A percentile compares a stretch with the other conserved stretches of the same genome.
These are phyloP conservation scores for Scleropages formosus DNA, from an alignment of 2,797 vertebrate genomes.

Conservation along the genomic window DNA sequence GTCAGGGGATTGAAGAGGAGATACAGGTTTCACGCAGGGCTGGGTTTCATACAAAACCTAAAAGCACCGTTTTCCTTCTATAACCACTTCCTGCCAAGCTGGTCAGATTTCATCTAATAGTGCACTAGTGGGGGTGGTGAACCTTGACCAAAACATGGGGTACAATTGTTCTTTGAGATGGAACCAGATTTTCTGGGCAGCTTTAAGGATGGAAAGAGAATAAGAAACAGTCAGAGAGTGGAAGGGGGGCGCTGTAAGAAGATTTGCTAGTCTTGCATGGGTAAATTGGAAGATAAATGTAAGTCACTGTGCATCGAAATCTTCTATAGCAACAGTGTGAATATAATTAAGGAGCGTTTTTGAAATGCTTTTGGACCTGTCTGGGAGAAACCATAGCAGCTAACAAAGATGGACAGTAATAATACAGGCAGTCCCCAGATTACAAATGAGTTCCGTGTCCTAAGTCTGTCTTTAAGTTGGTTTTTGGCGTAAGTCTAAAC, in stretches of 20 bases:
- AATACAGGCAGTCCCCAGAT: too few species aligned
- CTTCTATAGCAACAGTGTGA: too few species aligned
- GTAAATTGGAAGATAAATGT: neutral
- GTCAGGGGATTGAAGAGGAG: neutral
- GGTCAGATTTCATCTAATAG: constrained; percentile 51
- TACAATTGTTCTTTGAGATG: constrained; percentile 3
- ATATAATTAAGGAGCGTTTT: too few species aligned
- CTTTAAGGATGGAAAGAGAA: constrained; percentile 11
- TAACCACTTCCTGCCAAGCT: constrained; percentile 31
- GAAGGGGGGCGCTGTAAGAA: neutral
- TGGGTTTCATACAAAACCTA: constrained; percentile 46
- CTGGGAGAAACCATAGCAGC: too few species aligned
- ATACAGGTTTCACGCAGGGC: constrained; percentile 49
- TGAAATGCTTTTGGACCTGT: too few species aligned
- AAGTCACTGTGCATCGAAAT: too few species aligned
- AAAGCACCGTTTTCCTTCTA: constrained; percentile 45
- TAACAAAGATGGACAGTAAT: too few species aligned
- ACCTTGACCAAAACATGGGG: constrained; percentile 34
- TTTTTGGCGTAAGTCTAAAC: too few species aligned
- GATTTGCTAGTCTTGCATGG: neutral
- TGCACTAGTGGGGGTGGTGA: constrained; percentile 29
- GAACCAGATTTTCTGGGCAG: constrained; percentile 8
- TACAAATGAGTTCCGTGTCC: too few species aligned
- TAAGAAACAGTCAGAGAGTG: neutral
- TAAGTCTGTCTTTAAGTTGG: too few species aligned